Evolutionary conservation across 2,797 vertebrate genomes (phyloP), one percentile per base, ranked within the genome.

Genomic region (Euthynnus affinis): DNA sequence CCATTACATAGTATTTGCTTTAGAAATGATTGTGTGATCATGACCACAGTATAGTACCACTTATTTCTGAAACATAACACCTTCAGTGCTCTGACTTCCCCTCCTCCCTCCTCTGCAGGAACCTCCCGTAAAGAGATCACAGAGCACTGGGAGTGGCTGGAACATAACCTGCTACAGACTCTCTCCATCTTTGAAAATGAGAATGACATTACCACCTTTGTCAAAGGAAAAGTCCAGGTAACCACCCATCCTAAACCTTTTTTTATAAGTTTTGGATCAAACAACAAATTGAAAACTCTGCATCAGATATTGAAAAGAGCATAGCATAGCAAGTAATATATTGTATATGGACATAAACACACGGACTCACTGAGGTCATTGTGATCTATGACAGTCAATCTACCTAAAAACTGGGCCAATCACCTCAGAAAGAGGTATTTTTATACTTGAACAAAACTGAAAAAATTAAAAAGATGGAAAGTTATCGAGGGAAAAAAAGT

Each of bases 91-190:
- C 49, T 62, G 42, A 57, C 62, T 3, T 15, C 44, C 14, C 53
- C 52, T 37, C 6, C 64, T 60, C 34, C 17, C 4, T 61, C 48
- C 51, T 64, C 0, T 75, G 2, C 93, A 99, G 98, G 97, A 87
- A 97, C 96, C 18, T 98, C 98, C 3, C 96, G 97, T 61, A 97
- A 97, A 86, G 98, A 99, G 89, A 97, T 99, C 91, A 99, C 98
- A 0, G 98, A 99, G 83, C 98, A 99, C 86, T 99, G 98, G 98
- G 98, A 99, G 89, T 99, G 98, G 98, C 95, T 99, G 76, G 98
- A 99, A 76, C 96, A 97, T 83, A 98, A 99, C 87, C 95, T 99
- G 20, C 93, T 99, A 90, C 98, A 99, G 93, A 99, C 98, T 0
- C 97, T 99, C 62, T 98, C 98, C 74, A 97, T 99, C 93, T 99